phyloP scores from a whole-genome alignment of 2,113 vertebrate species.

The Dinomys branickii region DNA sequence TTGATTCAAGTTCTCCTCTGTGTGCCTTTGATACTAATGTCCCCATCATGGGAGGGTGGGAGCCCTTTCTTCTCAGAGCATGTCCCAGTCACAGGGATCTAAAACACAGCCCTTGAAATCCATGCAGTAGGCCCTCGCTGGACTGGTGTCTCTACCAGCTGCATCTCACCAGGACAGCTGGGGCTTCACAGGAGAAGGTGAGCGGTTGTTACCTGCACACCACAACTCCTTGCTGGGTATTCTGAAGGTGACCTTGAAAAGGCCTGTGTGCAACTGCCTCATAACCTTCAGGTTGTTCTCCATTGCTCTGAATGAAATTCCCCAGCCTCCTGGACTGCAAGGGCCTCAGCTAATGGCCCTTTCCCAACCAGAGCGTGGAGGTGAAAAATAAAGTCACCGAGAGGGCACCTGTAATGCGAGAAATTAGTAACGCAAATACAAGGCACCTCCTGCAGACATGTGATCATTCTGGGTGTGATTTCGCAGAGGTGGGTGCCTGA shows the following conservation, averaged over 20 bases:
- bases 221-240: background rate
- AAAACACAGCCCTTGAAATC: background rate
- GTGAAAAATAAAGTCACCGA: background rate
- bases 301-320: background rate
- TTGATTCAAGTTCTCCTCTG: background rate
- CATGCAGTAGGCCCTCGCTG: background rate
- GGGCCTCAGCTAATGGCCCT: background rate
- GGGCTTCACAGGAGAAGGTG: background rate
- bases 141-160: background rate
- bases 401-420: background rate
- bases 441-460: background rate
- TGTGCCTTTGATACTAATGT: background rate
- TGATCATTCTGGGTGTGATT: background rate
- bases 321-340: background rate
- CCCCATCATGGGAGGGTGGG: no score
- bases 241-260: background rate
- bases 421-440: background rate
- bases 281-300: background rate
- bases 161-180: accelerated
- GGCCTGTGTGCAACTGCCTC: background rate
- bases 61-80: background rate
- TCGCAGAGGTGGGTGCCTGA: background rate
- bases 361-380: background rate
- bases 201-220: background rate
- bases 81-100: background rate